Percentiles rank a stretch among this genome's conserved stretches.
phyloP scores from a whole-genome alignment of 2,888 invertebrate genomes.

The Ormyrus rosae region DNA sequence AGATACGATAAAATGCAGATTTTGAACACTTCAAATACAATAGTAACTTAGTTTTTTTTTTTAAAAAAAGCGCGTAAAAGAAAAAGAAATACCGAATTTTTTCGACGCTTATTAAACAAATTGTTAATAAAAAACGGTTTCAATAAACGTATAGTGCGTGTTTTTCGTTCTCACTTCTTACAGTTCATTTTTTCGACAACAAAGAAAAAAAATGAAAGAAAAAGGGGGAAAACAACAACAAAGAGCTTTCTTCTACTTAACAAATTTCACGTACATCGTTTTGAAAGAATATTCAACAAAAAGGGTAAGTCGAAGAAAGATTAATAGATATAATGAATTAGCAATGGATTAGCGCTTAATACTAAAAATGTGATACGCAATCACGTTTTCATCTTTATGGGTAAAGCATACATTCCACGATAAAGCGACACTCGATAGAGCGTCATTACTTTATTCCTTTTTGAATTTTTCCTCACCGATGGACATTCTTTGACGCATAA shows the following conservation, averaged over 20 bases:
- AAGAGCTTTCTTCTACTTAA: conserved; percentile 58
- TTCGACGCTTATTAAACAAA: conserved; percentile 58
- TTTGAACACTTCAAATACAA: conserved; percentile 54
- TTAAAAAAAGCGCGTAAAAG: conserved; percentile 45
- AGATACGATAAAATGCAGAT: conserved; percentile 57
- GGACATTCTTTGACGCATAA: conserved; percentile 56
- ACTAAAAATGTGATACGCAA: conserved; percentile 66
- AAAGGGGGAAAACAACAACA: conserved; percentile 62
- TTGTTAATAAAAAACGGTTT: conserved; percentile 46
- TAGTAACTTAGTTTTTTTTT: conserved; percentile 46
- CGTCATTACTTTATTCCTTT: conserved; percentile 60
- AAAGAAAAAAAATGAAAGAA: conserved; percentile 59
- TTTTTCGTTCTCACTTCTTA: conserved; percentile 55
- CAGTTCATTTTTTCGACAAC: conserved; percentile 51
- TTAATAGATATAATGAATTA: conserved; percentile 58
- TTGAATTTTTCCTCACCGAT: conserved; percentile 57
- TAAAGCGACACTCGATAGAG: conserved; percentile 60
- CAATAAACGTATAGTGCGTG: conserved; percentile 46
- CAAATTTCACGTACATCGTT: conserved; percentile 61
- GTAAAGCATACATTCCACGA: conserved; percentile 41
- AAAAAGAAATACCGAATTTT: conserved; percentile 59
- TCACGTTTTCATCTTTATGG: conserved; percentile 57
- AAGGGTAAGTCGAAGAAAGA: conserved; percentile 62
- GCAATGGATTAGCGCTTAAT: conserved; percentile 66
- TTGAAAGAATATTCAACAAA: conserved; percentile 63